Base-by-base conservation (phyloP, 2,888 invertebrate genomes). In the Eilema caniola region DNA sequence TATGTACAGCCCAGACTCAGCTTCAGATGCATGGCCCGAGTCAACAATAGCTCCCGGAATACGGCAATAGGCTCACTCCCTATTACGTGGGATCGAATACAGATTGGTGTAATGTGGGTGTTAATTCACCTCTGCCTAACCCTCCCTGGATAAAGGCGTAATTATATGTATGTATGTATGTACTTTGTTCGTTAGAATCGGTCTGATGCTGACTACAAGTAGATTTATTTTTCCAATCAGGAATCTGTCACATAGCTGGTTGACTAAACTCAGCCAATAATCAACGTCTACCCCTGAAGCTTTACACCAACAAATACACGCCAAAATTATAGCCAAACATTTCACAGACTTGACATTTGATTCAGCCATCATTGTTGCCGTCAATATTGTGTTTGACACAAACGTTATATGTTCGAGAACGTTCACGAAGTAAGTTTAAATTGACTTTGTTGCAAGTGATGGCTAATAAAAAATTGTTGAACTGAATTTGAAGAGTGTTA, bases 321-420 rank as follows among this genome's bases (percentile, higher is more conserved):
- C 41, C 25, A 63, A 57, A 59, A 64, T 71, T 70, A 66, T 56
- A 61, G 66, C 60, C 59, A 74, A 74, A 62, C 73, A 69, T 62
- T 72, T 71, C 72, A 79, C 61, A 57, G 79, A 72, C 78, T 82
- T 87, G 89, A 89, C 88, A 76, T 89, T 89, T 88, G 87, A 88
- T 86, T 90, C 88, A 83, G 81, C 79, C 86, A 79, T 88, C 89
- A 90, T 92, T 92, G 92, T 92, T 86, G 86, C 83, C 83, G 79
- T 76, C 78, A 81, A 86, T 82, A 86, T 90, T 93, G 94, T 89
- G 83, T 90, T 90, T 93, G 94, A 93, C 93, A 87, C 81, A 86
- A 89, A 90, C 89, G 91, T 92, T 91, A 90, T 91, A 92, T 90
- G 88, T 84, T 86, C 88, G 85, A 80, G 84, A 87, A 85, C 83